Conservation (phyloP, 1,140 invertebrate genomes). For the Drosophila teissieri region DNA sequence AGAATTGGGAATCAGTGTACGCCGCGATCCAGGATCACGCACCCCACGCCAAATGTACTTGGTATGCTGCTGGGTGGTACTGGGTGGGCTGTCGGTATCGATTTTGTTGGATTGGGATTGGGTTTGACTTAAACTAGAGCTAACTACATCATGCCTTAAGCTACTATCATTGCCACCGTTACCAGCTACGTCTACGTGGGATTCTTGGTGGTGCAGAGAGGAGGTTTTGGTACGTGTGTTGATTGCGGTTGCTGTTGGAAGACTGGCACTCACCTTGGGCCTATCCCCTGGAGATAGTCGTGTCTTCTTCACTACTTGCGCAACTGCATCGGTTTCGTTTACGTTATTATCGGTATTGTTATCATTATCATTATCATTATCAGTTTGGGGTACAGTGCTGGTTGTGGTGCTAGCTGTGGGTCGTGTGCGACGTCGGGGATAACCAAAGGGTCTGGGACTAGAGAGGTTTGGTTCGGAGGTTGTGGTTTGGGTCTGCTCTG, state of each 20-base stretch:
- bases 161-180: conserved; percentile 73
- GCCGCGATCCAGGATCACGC: conserved; percentile 18
- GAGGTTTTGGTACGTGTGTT: conserved; percentile 41
- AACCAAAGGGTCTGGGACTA: conserved; percentile 86
- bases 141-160: conserved; percentile 80
- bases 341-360: conserved; percentile 39
- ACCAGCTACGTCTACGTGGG: conserved; percentile 68
- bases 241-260: conserved; percentile 50
- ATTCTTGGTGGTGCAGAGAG: conserved; percentile 45
- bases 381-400: conserved; percentile 34
- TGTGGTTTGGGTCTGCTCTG: conserved; percentile 43
- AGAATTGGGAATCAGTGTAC: conserved; percentile 32
- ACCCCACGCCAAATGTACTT: conserved; percentile 51
- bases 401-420: conserved; percentile 58
- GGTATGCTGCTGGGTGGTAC: conserved; percentile 19
- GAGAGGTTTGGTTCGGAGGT: conserved; percentile 80
- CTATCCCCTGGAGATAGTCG: conserved; percentile 72
- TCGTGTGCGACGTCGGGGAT: conserved; percentile 83
- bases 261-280: conserved; percentile 74
- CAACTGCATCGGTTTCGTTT: conserved; percentile 57
- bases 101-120: conserved; percentile 16
- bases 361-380: conserved; percentile 46
- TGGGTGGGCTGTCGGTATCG: conserved; percentile 8
- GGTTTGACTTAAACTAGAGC: conserved; percentile 68
- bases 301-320: conserved; percentile 59